Evolutionary conservation across 2,888 invertebrate genomes (phyloP).

Genomic region (Myopa tessellatipennis): DNA sequence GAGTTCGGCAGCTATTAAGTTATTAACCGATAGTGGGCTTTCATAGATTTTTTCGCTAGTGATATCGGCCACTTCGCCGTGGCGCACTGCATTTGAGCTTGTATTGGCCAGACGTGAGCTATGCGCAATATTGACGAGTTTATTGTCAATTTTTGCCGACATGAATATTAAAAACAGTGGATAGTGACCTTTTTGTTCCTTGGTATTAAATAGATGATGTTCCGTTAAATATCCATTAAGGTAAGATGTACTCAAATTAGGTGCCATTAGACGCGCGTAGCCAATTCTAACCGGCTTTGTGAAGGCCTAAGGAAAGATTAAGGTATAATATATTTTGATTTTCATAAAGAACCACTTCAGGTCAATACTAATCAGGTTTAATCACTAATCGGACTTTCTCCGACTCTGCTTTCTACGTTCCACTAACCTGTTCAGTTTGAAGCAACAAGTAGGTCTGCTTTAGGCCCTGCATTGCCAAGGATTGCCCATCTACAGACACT

Average conservation of each 20-base stretch:
- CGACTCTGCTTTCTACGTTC: not conserved
- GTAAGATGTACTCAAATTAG: constrained; percentile 48
- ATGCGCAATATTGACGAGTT: constrained; percentile 50
- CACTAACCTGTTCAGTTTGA: constrained; percentile 53
- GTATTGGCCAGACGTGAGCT: constrained; percentile 54
- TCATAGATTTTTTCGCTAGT: constrained; percentile 56
- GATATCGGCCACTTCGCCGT: constrained; percentile 53
- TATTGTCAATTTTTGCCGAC: constrained; percentile 53
- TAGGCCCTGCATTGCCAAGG: constrained; percentile 49
- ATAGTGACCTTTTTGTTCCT: constrained; percentile 16
- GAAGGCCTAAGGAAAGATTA: constrained; percentile 49
- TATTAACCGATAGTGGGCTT: constrained; percentile 49
- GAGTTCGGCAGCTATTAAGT: constrained; percentile 45
- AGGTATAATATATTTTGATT: not conserved
- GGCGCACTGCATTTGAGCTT: constrained; percentile 53
- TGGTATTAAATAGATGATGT: constrained; percentile 53
- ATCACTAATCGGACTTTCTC: not conserved
- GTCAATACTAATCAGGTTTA: not conserved
- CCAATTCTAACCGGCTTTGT: constrained; percentile 50
- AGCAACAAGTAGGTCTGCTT: constrained; percentile 52
- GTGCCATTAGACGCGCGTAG: constrained; percentile 53
- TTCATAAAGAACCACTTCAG: not conserved
- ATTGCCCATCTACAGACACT: constrained; percentile 45
- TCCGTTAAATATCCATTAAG: constrained; percentile 53
- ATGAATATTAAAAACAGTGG: constrained; percentile 56